Percentiles rank a stretch among this genome's conserved stretches.
phyloP scores from a whole-genome alignment of 2,113 vertebrate species.

The Hippocampus guttulatus region DNA sequence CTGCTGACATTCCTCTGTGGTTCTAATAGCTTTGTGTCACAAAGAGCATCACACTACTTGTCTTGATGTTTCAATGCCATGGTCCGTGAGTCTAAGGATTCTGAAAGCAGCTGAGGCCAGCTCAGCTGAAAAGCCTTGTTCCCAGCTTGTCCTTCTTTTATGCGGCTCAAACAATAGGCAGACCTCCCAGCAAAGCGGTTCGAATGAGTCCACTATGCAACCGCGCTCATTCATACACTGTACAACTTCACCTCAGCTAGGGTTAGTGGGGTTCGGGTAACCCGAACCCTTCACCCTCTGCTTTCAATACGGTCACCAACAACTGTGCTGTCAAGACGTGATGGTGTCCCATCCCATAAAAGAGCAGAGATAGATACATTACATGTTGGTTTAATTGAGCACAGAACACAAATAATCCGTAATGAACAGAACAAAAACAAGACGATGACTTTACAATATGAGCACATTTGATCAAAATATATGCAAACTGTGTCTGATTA shows the following conservation, averaged over 20 bases:
- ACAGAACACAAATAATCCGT: neutral
- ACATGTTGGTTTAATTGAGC: neutral
- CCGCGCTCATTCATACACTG: slow-evolving; percentile 63
- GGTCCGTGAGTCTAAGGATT: slow-evolving; percentile 61
- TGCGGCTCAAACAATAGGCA: slow-evolving; percentile 78
- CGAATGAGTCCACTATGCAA: slow-evolving; percentile 75
- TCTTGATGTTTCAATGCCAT: slow-evolving; percentile 73
- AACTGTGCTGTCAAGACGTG: neutral
- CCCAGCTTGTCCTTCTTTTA: slow-evolving; percentile 73
- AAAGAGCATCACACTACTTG: slow-evolving; percentile 66
- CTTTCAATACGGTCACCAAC: neutral
- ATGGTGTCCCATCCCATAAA: neutral
- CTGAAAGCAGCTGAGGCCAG: slow-evolving; percentile 62
- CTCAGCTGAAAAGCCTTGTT: slow-evolving; percentile 68
- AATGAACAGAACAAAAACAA: neutral
- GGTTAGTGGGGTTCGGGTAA: neutral
- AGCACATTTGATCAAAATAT: neutral
- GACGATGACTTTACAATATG: neutral
- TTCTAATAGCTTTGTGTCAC: slow-evolving; percentile 40
- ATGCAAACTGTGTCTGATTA: neutral
- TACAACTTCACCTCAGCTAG: slow-evolving; percentile 39
- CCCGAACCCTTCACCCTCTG: neutral
- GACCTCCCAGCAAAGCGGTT: slow-evolving; percentile 90
- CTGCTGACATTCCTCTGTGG: slow-evolving; percentile 14
- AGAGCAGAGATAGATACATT: neutral